A percentile compares a stretch with the other conserved stretches of the same genome.
Conservation (phyloP, 2,888 invertebrate genomes). For the Caenorhabditis drosophilae region DNA sequence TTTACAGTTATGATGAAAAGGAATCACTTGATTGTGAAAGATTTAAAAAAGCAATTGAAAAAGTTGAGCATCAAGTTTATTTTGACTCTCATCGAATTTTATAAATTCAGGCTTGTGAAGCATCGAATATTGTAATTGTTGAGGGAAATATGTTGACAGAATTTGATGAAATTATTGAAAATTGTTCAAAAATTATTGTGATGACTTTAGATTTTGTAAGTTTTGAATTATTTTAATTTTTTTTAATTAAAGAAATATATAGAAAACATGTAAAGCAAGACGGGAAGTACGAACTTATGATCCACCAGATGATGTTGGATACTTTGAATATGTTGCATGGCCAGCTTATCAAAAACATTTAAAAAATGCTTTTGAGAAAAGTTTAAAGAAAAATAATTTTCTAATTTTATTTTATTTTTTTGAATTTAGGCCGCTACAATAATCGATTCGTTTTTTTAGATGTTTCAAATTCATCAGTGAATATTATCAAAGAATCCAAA, state of each 20-base stretch:
- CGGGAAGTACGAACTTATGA: slow-evolving; percentile 74
- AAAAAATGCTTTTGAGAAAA: slow-evolving; percentile 49
- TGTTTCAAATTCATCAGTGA: too few species aligned
- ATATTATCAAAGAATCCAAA: slow-evolving; percentile 21
- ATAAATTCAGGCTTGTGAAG: slow-evolving; percentile 12
- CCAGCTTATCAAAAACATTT: slow-evolving; percentile 77
- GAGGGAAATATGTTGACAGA: slow-evolving; percentile 67
- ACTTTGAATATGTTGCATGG: slow-evolving; percentile 79
- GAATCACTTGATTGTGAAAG: slow-evolving; percentile 18
- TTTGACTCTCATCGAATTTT: too few species aligned
- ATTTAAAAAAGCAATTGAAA: slow-evolving; percentile 8
- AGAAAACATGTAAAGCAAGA: slow-evolving; percentile 58
- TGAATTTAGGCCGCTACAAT: slow-evolving; percentile 16
- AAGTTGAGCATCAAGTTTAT: slow-evolving; percentile 6
- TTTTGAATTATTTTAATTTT: neutral
- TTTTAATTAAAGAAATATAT: slow-evolving; percentile 2
- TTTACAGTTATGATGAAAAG: slow-evolving; percentile 39
- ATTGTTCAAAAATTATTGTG: slow-evolving; percentile 56
- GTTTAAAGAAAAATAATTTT: neutral
- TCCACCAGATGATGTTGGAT: slow-evolving; percentile 85
- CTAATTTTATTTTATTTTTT: neutral
- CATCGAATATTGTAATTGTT: slow-evolving; percentile 53
- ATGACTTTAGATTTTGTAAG: slow-evolving; percentile 56
- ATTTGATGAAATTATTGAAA: slow-evolving; percentile 43
- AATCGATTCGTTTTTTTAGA: slow-evolving; percentile 45